Evolutionary conservation across 35 echinoderm and acorn worm genomes (phyloP).

Genomic region (Ptychodera flava): DNA sequence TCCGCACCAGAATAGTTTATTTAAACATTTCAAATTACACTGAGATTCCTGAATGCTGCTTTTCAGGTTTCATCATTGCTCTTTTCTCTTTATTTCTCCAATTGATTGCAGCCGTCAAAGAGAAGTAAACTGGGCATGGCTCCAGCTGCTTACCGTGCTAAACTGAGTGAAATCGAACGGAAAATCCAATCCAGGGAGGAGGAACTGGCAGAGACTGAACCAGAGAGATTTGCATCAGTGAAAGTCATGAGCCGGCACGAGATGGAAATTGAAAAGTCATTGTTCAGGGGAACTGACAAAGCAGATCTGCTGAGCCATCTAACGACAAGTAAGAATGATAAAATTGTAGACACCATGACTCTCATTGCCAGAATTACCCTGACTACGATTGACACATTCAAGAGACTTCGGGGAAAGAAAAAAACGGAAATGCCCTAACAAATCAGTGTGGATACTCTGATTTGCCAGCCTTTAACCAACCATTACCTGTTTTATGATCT

Average conservation of each 20-base stretch:
- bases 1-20: no score
- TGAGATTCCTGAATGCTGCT: no score
- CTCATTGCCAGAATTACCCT: no score
- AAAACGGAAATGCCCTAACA: no score
- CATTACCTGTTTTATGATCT: no score
- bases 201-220: background rate
- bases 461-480: no score
- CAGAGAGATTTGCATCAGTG: background rate
- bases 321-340: background rate
- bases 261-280: background rate
- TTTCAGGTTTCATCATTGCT: background rate
- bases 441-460: no score
- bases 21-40: no score
- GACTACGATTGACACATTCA: no score
- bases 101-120: background rate
- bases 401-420: no score
- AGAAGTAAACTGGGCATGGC: background rate
- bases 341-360: no score
- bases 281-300: background rate
- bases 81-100: background rate
- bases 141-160: background rate
- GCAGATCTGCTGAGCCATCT: background rate
- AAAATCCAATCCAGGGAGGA: background rate
- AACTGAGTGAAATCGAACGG: background rate
- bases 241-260: background rate